phyloP scores from a whole-genome alignment of 2,113 vertebrate genomes.

The Puffinus mauretanicus region DNA sequence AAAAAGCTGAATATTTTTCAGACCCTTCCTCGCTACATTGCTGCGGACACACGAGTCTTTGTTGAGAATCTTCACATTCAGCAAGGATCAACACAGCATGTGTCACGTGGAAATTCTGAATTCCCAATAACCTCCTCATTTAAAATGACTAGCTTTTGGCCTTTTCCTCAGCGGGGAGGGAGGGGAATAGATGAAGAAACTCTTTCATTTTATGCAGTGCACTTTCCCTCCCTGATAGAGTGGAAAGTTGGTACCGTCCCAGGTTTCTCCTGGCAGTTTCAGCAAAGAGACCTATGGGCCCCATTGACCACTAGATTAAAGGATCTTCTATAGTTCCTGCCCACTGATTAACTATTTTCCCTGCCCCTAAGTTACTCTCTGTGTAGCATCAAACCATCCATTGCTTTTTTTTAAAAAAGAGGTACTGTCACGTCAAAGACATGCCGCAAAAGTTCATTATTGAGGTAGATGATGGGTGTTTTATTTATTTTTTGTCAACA shows the following conservation, averaged over 20 bases:
- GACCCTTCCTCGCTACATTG: rapidly evolving
- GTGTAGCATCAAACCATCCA: background rate
- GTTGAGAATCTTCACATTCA: background rate
- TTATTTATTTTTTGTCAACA: background rate
- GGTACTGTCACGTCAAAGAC: background rate
- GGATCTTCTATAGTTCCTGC: background rate
- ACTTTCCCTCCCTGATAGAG: background rate
- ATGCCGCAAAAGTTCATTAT: background rate
- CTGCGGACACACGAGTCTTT: background rate
- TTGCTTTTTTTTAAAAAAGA: background rate
- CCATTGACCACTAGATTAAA: background rate
- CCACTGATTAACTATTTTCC: background rate
- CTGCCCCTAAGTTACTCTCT: background rate
- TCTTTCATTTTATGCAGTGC: background rate
- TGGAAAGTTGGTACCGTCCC: background rate
- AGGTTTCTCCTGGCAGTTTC: background rate
- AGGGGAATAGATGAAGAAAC: background rate
- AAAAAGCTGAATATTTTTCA: background rate
- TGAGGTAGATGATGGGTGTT: background rate
- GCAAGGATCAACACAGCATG: background rate
- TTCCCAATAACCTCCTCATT: background rate
- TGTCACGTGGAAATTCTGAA: background rate
- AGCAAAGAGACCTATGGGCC: background rate
- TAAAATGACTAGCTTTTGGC: background rate
- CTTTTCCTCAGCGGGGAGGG: background rate